phyloP scores from a whole-genome alignment of 2,888 invertebrate species.

The Zootermopsis nevadensis region DNA sequence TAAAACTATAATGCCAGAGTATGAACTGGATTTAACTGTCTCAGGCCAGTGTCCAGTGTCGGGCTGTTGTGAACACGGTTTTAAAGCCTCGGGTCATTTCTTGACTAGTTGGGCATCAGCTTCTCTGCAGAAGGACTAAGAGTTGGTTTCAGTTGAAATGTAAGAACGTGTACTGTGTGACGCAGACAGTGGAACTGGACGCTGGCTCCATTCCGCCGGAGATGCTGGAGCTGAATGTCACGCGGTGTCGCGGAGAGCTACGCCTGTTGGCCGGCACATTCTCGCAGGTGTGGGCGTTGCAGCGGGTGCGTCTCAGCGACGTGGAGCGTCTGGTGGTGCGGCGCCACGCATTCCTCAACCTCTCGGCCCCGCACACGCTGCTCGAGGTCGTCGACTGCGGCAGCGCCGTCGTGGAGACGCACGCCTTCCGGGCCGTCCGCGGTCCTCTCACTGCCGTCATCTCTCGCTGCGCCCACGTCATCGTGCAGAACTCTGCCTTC shows the following conservation, averaged over 20 bases:
- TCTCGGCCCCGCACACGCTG: constrained; percentile 70
- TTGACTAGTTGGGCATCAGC: too few species aligned
- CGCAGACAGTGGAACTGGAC: constrained; percentile 59
- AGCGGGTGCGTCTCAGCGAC: constrained; percentile 68
- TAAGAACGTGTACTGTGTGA: background rate
- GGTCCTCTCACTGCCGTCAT: constrained; percentile 74
- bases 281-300: constrained; percentile 67
- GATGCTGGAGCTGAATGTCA: constrained; percentile 67
- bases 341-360: constrained; percentile 70
- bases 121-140: constrained; percentile 1
- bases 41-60: too few species aligned
- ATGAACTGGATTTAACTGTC: too few species aligned
- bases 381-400: constrained; percentile 68
- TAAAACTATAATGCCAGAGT: too few species aligned
- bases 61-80: too few species aligned
- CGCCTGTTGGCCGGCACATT: constrained; percentile 70
- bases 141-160: background rate
- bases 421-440: constrained; percentile 72
- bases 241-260: constrained; percentile 69
- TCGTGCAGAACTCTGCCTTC: constrained; percentile 73
- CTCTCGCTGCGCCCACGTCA: constrained; percentile 68
- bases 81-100: too few species aligned
- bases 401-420: constrained; percentile 70
- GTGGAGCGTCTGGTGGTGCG: constrained; percentile 68
- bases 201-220: constrained; percentile 69